Percentiles rank a stretch among this genome's conserved stretches.
These are phyloP conservation scores for Polia nebulosa DNA, from an alignment of 2,888 invertebrate species.

Conservation along the genomic window DNA sequence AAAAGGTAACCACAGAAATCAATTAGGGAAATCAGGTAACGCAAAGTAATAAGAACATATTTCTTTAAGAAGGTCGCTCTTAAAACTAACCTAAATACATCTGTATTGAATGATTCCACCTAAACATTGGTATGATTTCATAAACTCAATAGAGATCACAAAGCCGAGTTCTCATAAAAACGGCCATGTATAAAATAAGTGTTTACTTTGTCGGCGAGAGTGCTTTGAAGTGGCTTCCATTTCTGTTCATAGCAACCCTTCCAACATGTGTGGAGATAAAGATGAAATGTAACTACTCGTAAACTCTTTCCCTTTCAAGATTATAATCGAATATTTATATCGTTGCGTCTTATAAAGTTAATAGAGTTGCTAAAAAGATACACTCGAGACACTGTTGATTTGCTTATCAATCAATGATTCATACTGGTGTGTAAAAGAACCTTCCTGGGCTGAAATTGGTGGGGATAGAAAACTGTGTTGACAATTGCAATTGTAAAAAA, in stretches of 20 bases:
- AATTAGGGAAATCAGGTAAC: slow-evolving; percentile 1
- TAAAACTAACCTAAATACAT: slow-evolving; percentile 61
- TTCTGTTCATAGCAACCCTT: slow-evolving; percentile 86
- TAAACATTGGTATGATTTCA: slow-evolving; percentile 44
- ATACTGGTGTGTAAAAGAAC: neutral
- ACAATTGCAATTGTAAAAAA: neutral
- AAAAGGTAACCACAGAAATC: neutral
- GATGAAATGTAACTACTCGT: slow-evolving; percentile 72
- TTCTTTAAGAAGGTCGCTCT: slow-evolving; percentile 34
- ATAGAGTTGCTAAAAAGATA: neutral
- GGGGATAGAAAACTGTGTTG: neutral
- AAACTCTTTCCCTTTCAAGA: slow-evolving; percentile 67
- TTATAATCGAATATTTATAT: slow-evolving; percentile 63
- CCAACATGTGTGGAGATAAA: slow-evolving; percentile 81
- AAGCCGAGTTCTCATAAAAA: slow-evolving; percentile 82
- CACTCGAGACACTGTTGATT: neutral
- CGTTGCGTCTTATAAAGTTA: slow-evolving; percentile 34
- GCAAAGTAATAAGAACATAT: slow-evolving; percentile 33
- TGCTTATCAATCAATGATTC: neutral
- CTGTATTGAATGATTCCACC: slow-evolving; percentile 31
- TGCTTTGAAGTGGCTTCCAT: slow-evolving; percentile 88
- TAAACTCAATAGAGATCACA: slow-evolving; percentile 71
- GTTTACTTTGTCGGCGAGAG: slow-evolving; percentile 84
- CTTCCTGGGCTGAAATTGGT: neutral
- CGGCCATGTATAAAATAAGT: slow-evolving; percentile 82